Conservation (phyloP, 1,140 invertebrate genomes). For the Octopus bimaculoides region DNA sequence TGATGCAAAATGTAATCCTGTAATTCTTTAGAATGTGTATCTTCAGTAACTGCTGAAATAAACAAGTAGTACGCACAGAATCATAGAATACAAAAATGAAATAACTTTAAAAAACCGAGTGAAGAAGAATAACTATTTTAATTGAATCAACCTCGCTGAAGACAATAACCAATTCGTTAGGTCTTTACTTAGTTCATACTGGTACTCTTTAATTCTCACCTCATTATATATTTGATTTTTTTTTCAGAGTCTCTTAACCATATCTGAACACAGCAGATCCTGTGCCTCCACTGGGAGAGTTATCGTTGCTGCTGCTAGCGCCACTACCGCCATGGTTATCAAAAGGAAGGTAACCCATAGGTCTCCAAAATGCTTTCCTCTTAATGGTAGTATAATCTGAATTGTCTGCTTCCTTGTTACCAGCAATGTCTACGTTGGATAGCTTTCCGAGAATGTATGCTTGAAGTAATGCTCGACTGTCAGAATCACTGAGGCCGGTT, state of each 20-base stretch:
- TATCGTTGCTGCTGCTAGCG: background rate
- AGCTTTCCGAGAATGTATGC: background rate
- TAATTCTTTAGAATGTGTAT: too few relatives aligned
- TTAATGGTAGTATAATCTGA: background rate
- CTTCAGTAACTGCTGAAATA: too few relatives aligned
- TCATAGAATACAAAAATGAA: too few relatives aligned
- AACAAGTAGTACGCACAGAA: too few relatives aligned
- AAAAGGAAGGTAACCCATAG: slow-evolving; percentile 2
- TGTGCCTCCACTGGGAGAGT: background rate
- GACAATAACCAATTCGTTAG: too few relatives aligned
- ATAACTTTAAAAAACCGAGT: too few relatives aligned
- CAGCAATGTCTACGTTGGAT: background rate
- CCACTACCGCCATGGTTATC: background rate
- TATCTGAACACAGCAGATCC: slow-evolving; percentile 2
- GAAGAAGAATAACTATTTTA: too few relatives aligned
- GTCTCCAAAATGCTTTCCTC: slow-evolving; percentile 6
- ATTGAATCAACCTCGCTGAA: too few relatives aligned
- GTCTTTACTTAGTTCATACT: too few relatives aligned
- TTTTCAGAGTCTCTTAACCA: background rate
- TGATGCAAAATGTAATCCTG: too few relatives aligned
- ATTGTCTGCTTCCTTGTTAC: background rate
- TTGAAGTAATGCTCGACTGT: background rate
- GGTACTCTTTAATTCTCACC: too few relatives aligned
- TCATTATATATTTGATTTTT: too few relatives aligned
- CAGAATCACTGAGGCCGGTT: background rate